Evolutionary conservation across 2,888 invertebrate species (phyloP), one percentile per base, ranked within the genome.

Genomic region (Aproaerema taeniolella): DNA sequence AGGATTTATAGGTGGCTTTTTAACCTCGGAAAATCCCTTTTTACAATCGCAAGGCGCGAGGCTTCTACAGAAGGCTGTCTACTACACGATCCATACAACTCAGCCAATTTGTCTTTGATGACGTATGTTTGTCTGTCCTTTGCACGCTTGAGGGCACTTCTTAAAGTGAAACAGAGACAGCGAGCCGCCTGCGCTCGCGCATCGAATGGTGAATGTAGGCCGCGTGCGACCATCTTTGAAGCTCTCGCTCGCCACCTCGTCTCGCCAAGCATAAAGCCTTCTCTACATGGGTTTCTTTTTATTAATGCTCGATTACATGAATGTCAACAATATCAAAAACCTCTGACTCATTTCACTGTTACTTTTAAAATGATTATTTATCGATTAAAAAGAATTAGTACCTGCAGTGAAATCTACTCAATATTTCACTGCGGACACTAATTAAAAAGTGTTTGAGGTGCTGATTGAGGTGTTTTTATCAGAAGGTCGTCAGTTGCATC

Each of bases 201-300:
- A 67, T 73, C 75, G 76, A 71, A 77, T 68, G 67, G 80, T 78
- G 79, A 83, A 85, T 85, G 85, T 86, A 85, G 83, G 83, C 78
- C 82, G 81, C 62, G 60, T 64, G 61, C 78, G 74, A 82, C 80
- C 82, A 82, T 83, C 80, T 81, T 78, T 76, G 65, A 74, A 79
- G 67, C 81, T 75, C 70, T 77, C 72, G 67, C 69, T 70, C 71
- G 67, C 68, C 71, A 57, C 67, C 63, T 75, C 67, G 75, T 77
- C 80, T 79, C 69, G 61, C 56, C 60, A 53, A 63, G 50, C 54
- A 53, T 82, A 79, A 85, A 66, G 74, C 63, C 61, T 59, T 74
- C 78, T 52, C 63, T 58, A 50, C 55, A 64, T 69, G n/a, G 66
- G 49, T 31, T 43, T n/a, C 24, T 9, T 20, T 7, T 20, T 9